Evolutionary conservation across 1,140 invertebrate species (phyloP).

Genomic region (Stenopsyche tienmushanensis): DNA sequence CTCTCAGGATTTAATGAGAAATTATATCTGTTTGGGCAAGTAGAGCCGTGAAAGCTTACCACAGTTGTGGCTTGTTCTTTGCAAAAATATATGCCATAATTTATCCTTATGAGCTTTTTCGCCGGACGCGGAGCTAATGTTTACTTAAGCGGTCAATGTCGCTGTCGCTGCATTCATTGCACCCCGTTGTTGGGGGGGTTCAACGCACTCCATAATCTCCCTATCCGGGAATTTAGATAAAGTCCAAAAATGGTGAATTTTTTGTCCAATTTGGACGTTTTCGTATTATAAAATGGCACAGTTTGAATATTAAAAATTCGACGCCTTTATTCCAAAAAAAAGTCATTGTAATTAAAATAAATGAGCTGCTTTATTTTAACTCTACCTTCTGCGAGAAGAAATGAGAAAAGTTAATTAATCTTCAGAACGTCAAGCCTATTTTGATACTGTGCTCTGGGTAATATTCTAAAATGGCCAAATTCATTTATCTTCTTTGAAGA

Average conservation of each 20-base stretch:
- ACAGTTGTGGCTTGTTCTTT: slow-evolving; percentile 21
- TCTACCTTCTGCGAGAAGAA: too few relatives aligned
- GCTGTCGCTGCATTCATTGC: neutral
- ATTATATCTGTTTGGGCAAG: slow-evolving; percentile 30
- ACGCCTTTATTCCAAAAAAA: neutral
- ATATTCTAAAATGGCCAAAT: too few relatives aligned
- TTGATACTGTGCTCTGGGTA: too few relatives aligned
- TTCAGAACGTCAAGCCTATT: neutral
- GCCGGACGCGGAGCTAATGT: slow-evolving; percentile 14
- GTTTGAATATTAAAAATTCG: too few relatives aligned
- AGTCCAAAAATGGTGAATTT: too few relatives aligned
- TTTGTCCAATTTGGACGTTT: too few relatives aligned
- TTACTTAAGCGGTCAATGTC: slow-evolving; percentile 19
- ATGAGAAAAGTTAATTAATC: slow-evolving; percentile 1
- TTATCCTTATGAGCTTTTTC: slow-evolving; percentile 27
- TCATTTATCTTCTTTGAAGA: too few relatives aligned
- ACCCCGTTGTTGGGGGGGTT: neutral
- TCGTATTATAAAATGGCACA: too few relatives aligned
- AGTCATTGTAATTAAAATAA: slow-evolving; percentile 1
- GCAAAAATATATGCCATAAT: slow-evolving; percentile 22
- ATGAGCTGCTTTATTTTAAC: neutral
- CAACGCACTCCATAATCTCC: neutral
- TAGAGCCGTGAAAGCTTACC: slow-evolving; percentile 21
- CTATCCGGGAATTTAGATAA: too few relatives aligned
- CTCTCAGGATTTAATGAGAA: slow-evolving; percentile 33